phyloP scores from a whole-genome alignment of 2,797 vertebrate species.

The Sebastes minor region DNA sequence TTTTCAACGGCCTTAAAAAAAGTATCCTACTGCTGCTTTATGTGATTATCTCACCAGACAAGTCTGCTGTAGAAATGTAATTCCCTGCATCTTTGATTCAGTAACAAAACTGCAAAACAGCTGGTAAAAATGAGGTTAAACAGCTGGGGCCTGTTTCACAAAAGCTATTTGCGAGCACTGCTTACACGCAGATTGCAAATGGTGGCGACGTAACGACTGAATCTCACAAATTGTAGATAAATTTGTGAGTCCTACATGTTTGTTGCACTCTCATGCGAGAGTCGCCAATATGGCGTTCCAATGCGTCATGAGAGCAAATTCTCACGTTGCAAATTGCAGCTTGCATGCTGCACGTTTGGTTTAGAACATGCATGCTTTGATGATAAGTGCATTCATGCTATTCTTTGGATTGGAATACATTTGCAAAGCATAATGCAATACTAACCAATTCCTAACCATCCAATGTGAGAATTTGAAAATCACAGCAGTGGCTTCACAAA shows the following conservation, averaged over 20 bases:
- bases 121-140: conserved; percentile 27
- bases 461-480: neutral
- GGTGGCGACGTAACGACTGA: neutral
- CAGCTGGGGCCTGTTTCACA: conserved; percentile 19
- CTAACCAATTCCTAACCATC: neutral
- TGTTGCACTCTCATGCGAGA: neutral
- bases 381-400: neutral
- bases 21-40: neutral
- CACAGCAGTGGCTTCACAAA: neutral
- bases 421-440: neutral
- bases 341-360: neutral
- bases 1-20: neutral
- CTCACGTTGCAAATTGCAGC: neutral
- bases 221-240: neutral
- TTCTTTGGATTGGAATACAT: neutral
- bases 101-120: conserved; percentile 11
- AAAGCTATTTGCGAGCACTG: neutral
- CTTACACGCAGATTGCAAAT: neutral
- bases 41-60: neutral
- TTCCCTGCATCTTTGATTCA: neutral
- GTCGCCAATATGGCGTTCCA: neutral
- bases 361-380: neutral
- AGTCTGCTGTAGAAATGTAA: neutral
- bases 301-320: neutral
- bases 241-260: neutral